Evolutionary conservation across 2,888 invertebrate genomes (phyloP).

Genomic region (Rapana venosa): DNA sequence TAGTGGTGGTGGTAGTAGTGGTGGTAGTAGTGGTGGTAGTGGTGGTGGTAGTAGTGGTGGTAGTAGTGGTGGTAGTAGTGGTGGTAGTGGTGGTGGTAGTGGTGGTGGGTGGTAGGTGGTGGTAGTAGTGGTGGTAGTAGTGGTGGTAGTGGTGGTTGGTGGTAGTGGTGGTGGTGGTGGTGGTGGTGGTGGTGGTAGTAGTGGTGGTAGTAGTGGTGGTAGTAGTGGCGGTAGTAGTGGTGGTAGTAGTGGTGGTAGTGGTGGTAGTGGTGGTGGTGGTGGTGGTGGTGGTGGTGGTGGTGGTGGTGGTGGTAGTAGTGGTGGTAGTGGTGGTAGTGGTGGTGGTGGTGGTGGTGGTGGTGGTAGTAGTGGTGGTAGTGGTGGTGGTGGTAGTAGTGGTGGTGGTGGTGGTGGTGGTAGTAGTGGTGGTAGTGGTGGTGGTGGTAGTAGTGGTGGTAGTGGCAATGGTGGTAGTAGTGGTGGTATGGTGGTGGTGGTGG

Average conservation of each 20-base stretch:
- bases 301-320: too few species aligned
- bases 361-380: neutral
- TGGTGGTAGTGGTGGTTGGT: neutral
- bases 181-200: neutral
- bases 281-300: too few species aligned
- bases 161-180: neutral
- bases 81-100: neutral
- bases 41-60: neutral
- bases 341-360: neutral
- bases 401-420: slow-evolving; percentile 30
- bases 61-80: neutral
- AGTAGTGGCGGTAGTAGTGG: too few species aligned
- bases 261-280: too few species aligned
- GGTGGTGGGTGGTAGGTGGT: too few species aligned
- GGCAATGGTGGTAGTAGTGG: slow-evolving; percentile 30
- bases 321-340: too few species aligned
- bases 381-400: slow-evolving; percentile 15
- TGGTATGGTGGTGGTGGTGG: too few species aligned
- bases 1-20: neutral
- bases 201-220: neutral
- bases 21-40: neutral
- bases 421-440: slow-evolving; percentile 32
- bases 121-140: neutral
- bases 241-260: too few species aligned
- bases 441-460: slow-evolving; percentile 33